phyloP scores from a whole-genome alignment of 2,888 invertebrate species.

The Pogonocherus hispidulus region DNA sequence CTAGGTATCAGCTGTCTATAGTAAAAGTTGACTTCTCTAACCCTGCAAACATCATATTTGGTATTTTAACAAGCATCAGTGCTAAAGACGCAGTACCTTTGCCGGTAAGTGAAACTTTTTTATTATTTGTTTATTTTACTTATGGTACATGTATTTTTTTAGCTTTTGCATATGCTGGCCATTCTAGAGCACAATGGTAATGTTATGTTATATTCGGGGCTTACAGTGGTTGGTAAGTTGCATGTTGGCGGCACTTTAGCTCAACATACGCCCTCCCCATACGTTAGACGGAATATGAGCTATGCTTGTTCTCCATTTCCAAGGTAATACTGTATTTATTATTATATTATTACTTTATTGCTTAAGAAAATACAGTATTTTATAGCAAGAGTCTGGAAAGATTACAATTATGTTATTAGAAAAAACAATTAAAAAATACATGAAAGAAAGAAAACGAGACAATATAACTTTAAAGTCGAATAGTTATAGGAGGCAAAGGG shows the following conservation, averaged over 20 bases:
- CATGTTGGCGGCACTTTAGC: constrained; percentile 83
- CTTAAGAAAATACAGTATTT: too few species aligned
- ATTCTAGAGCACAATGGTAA: constrained; percentile 85
- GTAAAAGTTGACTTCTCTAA: constrained; percentile 78
- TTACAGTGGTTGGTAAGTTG: constrained; percentile 85
- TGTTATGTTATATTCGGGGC: constrained; percentile 87
- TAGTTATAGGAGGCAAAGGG: too few species aligned
- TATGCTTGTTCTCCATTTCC: constrained; percentile 72
- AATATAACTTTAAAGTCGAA: too few species aligned
- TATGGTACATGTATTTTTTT: constrained; percentile 52
- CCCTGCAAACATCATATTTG: constrained; percentile 81
- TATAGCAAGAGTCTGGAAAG: too few species aligned
- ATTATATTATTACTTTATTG: too few species aligned
- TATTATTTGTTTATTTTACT: too few species aligned
- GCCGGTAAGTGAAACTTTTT: constrained; percentile 70
- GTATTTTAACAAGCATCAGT: constrained; percentile 78
- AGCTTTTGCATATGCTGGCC: constrained; percentile 85
- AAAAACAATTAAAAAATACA: too few species aligned
- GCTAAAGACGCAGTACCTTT: constrained; percentile 89
- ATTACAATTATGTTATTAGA: too few species aligned
- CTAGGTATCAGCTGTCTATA: constrained; percentile 77
- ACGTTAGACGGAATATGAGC: constrained; percentile 65
- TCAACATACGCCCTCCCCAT: constrained; percentile 70
- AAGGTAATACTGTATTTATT: constrained; percentile 63
- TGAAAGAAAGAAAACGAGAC: too few species aligned